Evolutionary conservation across 2,113 vertebrate genomes (phyloP), one percentile per base, ranked within the genome.

Genomic region (Cygnus buccinator): DNA sequence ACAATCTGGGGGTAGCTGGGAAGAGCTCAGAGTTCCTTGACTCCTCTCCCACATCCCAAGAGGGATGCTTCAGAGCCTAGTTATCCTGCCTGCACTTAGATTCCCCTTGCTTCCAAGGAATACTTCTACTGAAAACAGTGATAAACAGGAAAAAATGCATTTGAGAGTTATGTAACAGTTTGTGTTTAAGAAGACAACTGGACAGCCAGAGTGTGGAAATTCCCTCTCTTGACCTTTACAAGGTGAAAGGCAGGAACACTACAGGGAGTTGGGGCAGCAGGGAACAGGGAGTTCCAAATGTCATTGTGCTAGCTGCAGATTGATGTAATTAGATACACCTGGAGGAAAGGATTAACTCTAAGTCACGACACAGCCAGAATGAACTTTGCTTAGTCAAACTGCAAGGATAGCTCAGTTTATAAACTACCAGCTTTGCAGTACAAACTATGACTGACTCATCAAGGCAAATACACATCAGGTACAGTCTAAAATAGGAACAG

Each of bases 211-310:
- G 3, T 10, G 25, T n/a, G 92, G 94, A 97, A 97, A 92, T 89
- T 91, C 95, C 94, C 93, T 63, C 74, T 94, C 74, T 75, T 96
- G 75, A 94, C 39, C 61, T 89, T 92, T 91, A 58, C 52, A 78
- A 90, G 50, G 52, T 66, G 58, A 93, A 93, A 93, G 55, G 65
- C 61, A 61, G 46, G n/a, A 68, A 20, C 79, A 63, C 22, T 35
- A 73, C 5, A 18, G 67, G 35, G 59, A 87, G 41, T 79, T 80
- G 71, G 1, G 3, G 63, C 57, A 88, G 67, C 58, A 79, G 39
- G 74, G 66, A 25, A 74, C 52, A 50, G 48, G 35, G 75, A 77
- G 73, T 74, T 76, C 76, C 74, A 89, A 88, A 90, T 65, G 54
- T 61, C 31, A 61, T 22, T 74, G 54, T 84, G 70, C 37, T 89